Base-by-base conservation (phyloP, 2,797 vertebrate species). In the Myotis pilosus region DNA sequence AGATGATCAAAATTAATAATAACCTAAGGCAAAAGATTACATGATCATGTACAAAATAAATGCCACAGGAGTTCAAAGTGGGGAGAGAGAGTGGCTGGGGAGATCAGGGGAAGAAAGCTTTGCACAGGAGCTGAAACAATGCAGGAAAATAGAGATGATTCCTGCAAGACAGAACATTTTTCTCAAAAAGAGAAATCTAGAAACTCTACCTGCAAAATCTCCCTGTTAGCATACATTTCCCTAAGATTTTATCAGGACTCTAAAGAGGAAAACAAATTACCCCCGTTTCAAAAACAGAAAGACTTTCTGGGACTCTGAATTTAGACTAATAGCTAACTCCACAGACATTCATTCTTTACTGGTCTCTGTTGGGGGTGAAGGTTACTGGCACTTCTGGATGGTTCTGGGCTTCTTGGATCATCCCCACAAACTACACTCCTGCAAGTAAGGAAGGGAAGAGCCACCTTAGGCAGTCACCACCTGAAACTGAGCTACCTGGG, bases 251-350 rank as follows among this genome's bases (percentile, higher is more conserved):
- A 91, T 78, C 6, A 87, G 9, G 38, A 91, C 30, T 81, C 85
- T 87, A 57, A 23, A 78, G 33, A 53, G 51, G 81, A 19, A 86
- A 87, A 75, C 68, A 76, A 71, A 12, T 19, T 3, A 87, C 41
- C 66, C 38, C 19, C 12, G 2, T 49, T 95, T 93, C 55, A 95
- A 90, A 97, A 92, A 85, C 72, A 79, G 64, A 86, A 85, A 79
- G 60, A 86, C 83, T 53, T 57, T 91, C 60, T 81, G 69, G 38
- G 33, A 80, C 94, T 96, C 83, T 80, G 62, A 90, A 93, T 94
- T 83, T 41, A 17, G 57, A 89, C 71, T 84, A 93, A 85, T 15
- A 89, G 53, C 19, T 76, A 72, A 85, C 20, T 36, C 51, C 8
- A 76, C 49, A 47, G 44, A 92, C 75, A 89, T 81, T 85, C 49